Evolutionary conservation across 2,888 invertebrate species (phyloP).

Genomic region (Crepidodera aurea): DNA sequence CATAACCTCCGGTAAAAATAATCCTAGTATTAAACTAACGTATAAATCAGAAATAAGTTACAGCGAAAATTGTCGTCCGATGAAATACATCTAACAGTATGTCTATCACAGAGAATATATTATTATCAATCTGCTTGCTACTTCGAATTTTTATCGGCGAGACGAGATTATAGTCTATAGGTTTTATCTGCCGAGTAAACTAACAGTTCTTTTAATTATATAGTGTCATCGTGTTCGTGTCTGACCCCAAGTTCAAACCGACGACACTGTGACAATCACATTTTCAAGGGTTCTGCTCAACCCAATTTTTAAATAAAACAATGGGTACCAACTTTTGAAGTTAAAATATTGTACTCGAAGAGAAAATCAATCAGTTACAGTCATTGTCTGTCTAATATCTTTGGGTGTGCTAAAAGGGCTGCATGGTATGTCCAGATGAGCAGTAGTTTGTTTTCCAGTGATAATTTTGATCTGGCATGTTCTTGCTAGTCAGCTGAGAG

Average conservation of each 20-base stretch:
- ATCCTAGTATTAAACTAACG: no score
- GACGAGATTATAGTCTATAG: constrained; percentile 48
- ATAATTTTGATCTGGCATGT: no score
- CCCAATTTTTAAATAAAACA: not conserved
- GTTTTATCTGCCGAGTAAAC: constrained; percentile 43
- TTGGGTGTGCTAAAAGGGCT: no score
- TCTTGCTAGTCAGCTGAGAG: no score
- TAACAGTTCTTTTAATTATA: constrained; percentile 54
- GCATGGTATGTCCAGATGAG: no score
- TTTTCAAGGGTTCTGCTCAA: not conserved
- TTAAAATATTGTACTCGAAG: no score
- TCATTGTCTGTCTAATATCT: no score
- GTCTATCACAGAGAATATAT: constrained; percentile 11
- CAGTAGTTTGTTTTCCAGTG: no score
- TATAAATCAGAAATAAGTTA: not conserved
- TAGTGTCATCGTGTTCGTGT: constrained; percentile 48
- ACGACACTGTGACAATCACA: constrained; percentile 27
- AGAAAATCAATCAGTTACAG: no score
- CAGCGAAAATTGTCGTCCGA: not conserved
- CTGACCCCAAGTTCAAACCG: constrained; percentile 48
- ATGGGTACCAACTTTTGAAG: no score
- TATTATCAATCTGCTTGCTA: constrained; percentile 34
- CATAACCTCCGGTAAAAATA: no score
- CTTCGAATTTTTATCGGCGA: constrained; percentile 45
- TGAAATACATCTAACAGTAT: constrained; percentile 2